These are phyloP conservation scores for Verasper variegatus DNA, from an alignment of 2,113 vertebrate species.

Conservation along the genomic window DNA sequence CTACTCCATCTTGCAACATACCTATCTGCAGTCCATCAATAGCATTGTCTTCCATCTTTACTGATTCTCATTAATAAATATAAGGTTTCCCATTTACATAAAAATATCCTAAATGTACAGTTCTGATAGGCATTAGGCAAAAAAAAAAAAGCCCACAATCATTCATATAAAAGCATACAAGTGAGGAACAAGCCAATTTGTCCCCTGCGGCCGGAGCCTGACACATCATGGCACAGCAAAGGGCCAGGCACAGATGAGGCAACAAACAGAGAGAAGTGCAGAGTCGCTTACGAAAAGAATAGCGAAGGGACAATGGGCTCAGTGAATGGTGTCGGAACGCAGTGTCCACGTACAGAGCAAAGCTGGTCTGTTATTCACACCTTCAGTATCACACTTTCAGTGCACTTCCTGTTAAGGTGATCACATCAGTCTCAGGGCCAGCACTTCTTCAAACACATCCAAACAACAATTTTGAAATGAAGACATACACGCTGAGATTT, in stretches of 20 bases:
- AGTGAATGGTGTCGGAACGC: background rate
- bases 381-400: slow-evolving; percentile 2
- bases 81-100: slow-evolving; percentile 35
- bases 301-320: slow-evolving; percentile 6
- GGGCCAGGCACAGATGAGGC: slow-evolving; percentile 7
- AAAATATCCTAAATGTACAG: slow-evolving; percentile 50
- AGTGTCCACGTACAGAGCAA: background rate
- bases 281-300: slow-evolving; percentile 18
- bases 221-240: background rate
- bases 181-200: slow-evolving; percentile 23
- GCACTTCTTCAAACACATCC: background rate
- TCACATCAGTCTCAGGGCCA: background rate
- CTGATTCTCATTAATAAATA: slow-evolving; percentile 55
- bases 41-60: background rate
- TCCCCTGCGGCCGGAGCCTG: slow-evolving; percentile 25
- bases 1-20: background rate
- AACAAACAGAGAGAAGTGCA: slow-evolving; percentile 39
- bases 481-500: background rate
- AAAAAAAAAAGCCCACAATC: slow-evolving; percentile 15
- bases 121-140: slow-evolving; percentile 18
- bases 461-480: slow-evolving; percentile 2
- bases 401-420: slow-evolving; percentile 5
- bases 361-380: slow-evolving; percentile 18
- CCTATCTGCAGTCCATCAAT: slow-evolving; percentile 36
- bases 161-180: slow-evolving; percentile 40